Evolutionary conservation across 1,140 invertebrate genomes (phyloP).

Genomic region (Ganaspis sp.): DNA sequence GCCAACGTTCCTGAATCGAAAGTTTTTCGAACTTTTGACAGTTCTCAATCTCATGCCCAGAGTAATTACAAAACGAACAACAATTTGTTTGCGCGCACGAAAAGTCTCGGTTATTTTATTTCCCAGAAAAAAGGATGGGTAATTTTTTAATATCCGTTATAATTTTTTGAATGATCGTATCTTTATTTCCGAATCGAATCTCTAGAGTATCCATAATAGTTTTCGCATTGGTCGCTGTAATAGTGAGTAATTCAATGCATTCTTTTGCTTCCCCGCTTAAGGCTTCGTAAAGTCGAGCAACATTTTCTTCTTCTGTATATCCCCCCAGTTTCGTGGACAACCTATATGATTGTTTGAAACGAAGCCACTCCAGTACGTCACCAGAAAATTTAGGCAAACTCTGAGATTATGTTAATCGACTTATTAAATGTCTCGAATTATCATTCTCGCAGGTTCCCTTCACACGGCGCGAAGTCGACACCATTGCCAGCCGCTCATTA

Average conservation of each 20-base stretch:
- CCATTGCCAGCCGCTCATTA: no score
- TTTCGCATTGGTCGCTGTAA: neutral
- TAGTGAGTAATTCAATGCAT: neutral
- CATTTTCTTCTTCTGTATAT: constrained; percentile 27
- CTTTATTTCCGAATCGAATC: constrained; percentile 31
- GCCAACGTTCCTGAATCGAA: neutral
- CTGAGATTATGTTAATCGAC: neutral
- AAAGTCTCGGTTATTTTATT: no score
- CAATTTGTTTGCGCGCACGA: neutral
- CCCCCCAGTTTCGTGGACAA: neutral
- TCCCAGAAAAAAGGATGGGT: neutral
- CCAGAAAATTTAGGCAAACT: constrained; percentile 19
- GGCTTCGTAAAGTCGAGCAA: neutral
- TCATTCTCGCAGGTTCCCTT: neutral
- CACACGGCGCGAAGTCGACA: no score
- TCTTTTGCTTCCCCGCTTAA: constrained; percentile 28
- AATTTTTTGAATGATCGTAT: constrained; percentile 1
- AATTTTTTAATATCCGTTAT: constrained; percentile 1
- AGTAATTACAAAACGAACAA: neutral
- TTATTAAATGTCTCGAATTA: neutral
- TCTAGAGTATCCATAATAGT: constrained; percentile 32
- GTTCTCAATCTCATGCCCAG: neutral
- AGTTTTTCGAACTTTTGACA: neutral
- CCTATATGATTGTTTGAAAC: constrained; percentile 33
- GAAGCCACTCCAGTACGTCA: constrained; percentile 20